Evolutionary conservation across 1,140 invertebrate genomes (phyloP), one percentile per base, ranked within the genome.

Genomic region (Magallana ariakensis): DNA sequence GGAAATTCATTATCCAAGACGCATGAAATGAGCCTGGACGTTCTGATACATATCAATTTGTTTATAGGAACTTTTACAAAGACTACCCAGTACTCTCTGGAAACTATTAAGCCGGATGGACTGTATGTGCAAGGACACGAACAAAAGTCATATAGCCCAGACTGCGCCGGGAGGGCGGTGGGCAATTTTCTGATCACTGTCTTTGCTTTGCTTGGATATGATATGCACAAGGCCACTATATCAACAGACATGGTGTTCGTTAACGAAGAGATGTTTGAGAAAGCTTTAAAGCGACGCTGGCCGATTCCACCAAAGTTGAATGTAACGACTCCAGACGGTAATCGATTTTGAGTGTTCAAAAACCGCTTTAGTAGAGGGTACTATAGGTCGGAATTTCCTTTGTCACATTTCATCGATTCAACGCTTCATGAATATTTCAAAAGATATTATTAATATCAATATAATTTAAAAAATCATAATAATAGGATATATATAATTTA

Each of bases 1-100:
- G 66, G 66, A 26, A 75, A 75, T 75, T 75, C 22, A 13, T 26
- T 75, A 13, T 75, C 66, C 22, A 75, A 75, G 33, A 75, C 66
- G 2, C 66, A 8, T 13, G 33, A 22, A 26, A 75, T 75, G 66
- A 26, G 33, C 10, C 33, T 19, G 66, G 33, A 75, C 11, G 66
- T 26, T 26, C 7, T 75, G 7, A 13, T 13, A 4, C 19, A 26
- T 11, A 75, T 75, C 19, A 75, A 26, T 13, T 26, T 26, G 66
- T 75, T 75, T 26, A 26, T 75, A 26, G 15, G 33, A 33, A 75
- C 66, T 75, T 75, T 75, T 26, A 22, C 22, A 11, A 26, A 75
- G 15, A 26, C 33, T 9, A 75, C 19, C 8, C 11, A 75, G 7
- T 75, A 33, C 22, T 33, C 66, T 75, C 22, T 75, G 8, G 66